These are phyloP conservation scores for Chaetogeoica ovagalla DNA, from an alignment of 2,888 invertebrate genomes.

Conservation along the genomic window DNA sequence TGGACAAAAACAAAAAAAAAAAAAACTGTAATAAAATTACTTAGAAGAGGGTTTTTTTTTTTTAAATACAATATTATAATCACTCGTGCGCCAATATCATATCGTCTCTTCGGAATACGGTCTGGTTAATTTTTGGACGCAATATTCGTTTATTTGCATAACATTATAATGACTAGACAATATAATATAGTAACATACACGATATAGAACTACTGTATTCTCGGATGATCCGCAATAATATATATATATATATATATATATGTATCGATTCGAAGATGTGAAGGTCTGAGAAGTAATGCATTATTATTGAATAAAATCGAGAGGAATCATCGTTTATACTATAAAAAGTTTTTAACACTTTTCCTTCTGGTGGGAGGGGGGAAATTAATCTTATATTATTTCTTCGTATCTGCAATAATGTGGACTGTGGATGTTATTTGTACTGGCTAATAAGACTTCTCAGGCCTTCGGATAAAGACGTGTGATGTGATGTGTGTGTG, in stretches of 20 bases:
- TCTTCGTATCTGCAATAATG: neutral
- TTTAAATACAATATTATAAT: no score
- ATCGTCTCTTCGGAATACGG: no score
- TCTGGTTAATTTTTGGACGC: neutral
- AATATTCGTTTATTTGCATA: neutral
- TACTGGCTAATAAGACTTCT: slow-evolving; percentile 4
- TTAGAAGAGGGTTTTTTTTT: no score
- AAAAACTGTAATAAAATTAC: no score
- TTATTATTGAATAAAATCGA: neutral
- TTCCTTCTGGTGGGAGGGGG: neutral
- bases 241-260: no score
- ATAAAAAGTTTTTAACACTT: slow-evolving; percentile 16
- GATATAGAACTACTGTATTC: neutral
- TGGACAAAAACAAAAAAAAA: no score
- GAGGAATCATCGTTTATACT: neutral
- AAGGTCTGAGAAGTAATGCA: slow-evolving; percentile 46
- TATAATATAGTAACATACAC: neutral
- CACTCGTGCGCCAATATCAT: no score
- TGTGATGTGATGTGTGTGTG: neutral
- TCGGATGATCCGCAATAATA: neutral
- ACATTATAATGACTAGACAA: slow-evolving; percentile 12
- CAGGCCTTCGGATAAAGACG: slow-evolving; percentile 6
- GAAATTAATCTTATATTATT: no score
- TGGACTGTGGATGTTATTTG: neutral
- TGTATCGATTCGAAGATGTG: slow-evolving; percentile 29